Evolutionary conservation across 2,888 invertebrate species (phyloP).

Genomic region (Lymantria monacha): DNA sequence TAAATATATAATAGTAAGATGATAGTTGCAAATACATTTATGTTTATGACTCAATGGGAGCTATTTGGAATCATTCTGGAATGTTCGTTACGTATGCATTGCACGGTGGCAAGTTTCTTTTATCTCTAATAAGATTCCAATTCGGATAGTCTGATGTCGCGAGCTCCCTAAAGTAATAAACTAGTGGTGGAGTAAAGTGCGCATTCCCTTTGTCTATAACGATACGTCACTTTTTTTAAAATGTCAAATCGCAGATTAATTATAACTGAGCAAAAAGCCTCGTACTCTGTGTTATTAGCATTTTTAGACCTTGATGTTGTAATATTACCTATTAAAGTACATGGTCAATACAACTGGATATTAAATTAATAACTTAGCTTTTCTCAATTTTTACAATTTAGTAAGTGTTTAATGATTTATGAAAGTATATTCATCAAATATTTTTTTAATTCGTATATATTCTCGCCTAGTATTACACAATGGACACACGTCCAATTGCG

Average conservation of each 20-base stretch:
- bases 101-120: conserved; percentile 68
- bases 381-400: too few species aligned
- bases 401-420: too few species aligned
- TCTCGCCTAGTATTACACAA: conserved; percentile 20
- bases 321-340: too few species aligned
- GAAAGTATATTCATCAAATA: too few species aligned
- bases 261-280: too few species aligned
- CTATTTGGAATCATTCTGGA: conserved; percentile 31
- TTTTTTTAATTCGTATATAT: neutral
- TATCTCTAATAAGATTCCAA: conserved; percentile 80
- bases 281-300: too few species aligned
- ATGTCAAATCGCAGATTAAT: too few species aligned
- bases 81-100: conserved; percentile 64
- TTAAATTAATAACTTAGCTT: too few species aligned
- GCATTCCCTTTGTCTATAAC: conserved; percentile 44
- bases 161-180: conserved; percentile 77
- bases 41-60: conserved; percentile 29
- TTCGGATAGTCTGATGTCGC: conserved; percentile 61
- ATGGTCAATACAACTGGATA: too few species aligned
- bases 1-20: too few species aligned
- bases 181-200: conserved; percentile 49
- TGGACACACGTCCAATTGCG: conserved; percentile 63
- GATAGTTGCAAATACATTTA: too few species aligned
- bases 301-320: too few species aligned
- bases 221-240: conserved; percentile 16